These are phyloP conservation scores for Donacobius atricapilla DNA, from an alignment of 2,113 vertebrate genomes.

Conservation along the genomic window DNA sequence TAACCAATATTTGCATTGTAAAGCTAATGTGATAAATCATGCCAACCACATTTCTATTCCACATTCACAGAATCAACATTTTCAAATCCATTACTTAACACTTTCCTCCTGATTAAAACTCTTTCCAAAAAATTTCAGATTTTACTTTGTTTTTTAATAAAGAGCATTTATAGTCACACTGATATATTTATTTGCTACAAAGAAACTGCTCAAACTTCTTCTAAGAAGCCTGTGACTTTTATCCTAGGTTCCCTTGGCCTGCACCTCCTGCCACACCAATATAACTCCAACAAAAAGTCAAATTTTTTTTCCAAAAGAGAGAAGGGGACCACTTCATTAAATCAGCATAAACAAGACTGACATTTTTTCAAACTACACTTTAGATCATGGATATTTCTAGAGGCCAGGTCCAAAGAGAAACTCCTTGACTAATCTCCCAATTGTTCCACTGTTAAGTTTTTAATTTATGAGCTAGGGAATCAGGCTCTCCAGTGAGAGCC, in stretches of 20 bases:
- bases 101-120: neutral
- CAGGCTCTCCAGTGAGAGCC: neutral
- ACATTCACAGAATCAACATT: neutral
- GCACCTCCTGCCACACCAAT: neutral
- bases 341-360: neutral
- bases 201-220: neutral
- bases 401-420: neutral
- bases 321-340: neutral
- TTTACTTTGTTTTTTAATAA: neutral
- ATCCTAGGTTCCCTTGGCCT: neutral
- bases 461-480: neutral
- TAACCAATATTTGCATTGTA: neutral
- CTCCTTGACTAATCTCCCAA: neutral
- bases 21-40: neutral
- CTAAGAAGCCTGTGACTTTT: neutral
- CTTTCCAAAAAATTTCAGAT: neutral
- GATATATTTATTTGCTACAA: neutral
- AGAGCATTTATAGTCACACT: neutral
- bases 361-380: neutral
- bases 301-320: neutral
- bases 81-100: neutral
- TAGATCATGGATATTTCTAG: neutral
- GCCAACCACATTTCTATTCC: neutral
- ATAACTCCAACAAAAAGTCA: neutral
- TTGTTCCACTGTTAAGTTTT: neutral